phyloP scores from a whole-genome alignment of 2,797 vertebrate genomes.

The Notolabrus celidotus region DNA sequence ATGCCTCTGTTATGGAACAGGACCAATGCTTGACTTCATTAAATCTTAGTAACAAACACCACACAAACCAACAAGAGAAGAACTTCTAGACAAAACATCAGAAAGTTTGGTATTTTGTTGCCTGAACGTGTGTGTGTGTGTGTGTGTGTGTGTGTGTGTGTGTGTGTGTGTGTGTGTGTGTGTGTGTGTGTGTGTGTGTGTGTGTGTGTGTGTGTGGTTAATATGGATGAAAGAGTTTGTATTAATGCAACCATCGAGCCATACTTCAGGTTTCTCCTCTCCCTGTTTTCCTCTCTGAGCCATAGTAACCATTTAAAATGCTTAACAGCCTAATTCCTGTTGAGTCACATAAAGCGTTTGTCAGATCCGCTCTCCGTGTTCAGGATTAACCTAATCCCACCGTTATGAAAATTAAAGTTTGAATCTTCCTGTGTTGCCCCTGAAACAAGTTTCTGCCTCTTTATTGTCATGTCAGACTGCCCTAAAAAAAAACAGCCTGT shows the following conservation, averaged over 20 bases:
- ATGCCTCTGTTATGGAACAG: too few relatives aligned
- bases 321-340: slow-evolving; percentile 74
- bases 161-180: background rate
- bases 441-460: slow-evolving; percentile 68
- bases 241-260: background rate
- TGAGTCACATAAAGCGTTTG: slow-evolving; percentile 69
- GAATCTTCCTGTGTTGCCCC: slow-evolving; percentile 53
- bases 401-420: slow-evolving; percentile 75
- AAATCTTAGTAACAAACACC: too few relatives aligned
- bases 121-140: background rate
- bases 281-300: slow-evolving; percentile 33
- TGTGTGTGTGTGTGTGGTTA: too few relatives aligned
- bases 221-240: background rate
- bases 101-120: slow-evolving; percentile 12
- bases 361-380: slow-evolving; percentile 67
- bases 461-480: slow-evolving; percentile 63
- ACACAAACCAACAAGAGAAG: background rate
- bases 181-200: background rate
- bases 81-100: background rate
- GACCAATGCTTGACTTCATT: too few relatives aligned
- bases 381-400: slow-evolving; percentile 78
- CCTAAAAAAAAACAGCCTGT: slow-evolving; percentile 46
- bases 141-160: slow-evolving; percentile 4
- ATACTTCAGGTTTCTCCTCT: slow-evolving; percentile 16
- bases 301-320: slow-evolving; percentile 55